phyloP scores from a whole-genome alignment of 2,888 invertebrate genomes.

The Cheilosia soror region DNA sequence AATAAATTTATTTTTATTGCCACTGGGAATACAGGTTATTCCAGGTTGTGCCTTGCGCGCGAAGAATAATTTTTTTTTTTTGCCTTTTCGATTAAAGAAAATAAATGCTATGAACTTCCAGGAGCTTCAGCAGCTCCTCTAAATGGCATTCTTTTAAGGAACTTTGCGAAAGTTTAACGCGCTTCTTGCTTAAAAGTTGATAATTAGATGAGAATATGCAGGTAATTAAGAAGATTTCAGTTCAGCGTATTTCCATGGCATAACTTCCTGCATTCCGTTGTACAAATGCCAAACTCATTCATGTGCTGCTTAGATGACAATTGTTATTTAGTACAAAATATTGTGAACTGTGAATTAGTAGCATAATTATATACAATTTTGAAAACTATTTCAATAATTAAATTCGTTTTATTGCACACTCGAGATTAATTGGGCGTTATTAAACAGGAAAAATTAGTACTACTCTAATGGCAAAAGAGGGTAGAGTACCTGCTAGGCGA shows the following conservation, averaged over 20 bases:
- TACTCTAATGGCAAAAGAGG: too few species aligned
- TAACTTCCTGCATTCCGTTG: slow-evolving; percentile 30
- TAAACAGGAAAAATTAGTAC: too few species aligned
- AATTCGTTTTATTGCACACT: too few species aligned
- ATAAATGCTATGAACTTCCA: slow-evolving; percentile 48
- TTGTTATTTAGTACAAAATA: slow-evolving; percentile 29
- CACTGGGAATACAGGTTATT: slow-evolving; percentile 65
- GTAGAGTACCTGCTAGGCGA: too few species aligned
- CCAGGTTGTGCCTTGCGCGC: slow-evolving; percentile 36
- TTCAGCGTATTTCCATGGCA: slow-evolving; percentile 26
- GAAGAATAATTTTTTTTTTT: slow-evolving; percentile 46
- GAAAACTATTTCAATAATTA: too few species aligned
- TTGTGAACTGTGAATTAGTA: too few species aligned
- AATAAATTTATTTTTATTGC: slow-evolving; percentile 71
- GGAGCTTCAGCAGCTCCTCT: slow-evolving; percentile 29
- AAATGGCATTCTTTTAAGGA: slow-evolving; percentile 54
- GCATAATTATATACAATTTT: too few species aligned
- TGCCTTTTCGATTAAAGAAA: slow-evolving; percentile 54
- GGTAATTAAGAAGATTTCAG: slow-evolving; percentile 70
- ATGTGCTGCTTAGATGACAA: slow-evolving; percentile 45
- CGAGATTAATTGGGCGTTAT: too few species aligned
- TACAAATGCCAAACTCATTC: slow-evolving; percentile 32
- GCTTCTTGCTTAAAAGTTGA: slow-evolving; percentile 53
- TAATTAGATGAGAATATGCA: slow-evolving; percentile 72
- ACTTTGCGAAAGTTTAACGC: slow-evolving; percentile 56